Percentiles rank a stretch among this genome's conserved stretches.
Conservation (phyloP, 2,888 invertebrate species). For the Leptopilina drosophilae region DNA sequence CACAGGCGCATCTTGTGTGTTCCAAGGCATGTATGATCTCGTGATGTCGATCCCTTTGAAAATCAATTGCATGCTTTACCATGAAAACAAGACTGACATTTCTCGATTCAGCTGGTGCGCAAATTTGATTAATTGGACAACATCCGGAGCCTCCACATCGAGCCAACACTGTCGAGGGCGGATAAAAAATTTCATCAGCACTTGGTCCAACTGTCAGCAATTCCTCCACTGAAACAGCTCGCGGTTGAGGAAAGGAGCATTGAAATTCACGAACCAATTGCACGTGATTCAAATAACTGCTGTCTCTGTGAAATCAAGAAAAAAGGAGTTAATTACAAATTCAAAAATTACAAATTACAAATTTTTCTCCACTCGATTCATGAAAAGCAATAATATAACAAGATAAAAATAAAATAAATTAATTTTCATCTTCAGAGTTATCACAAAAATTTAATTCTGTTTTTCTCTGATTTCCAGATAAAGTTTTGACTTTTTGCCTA, state of each 20-base stretch:
- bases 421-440: no score
- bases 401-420: no score
- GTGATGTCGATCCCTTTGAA: slow-evolving; percentile 70
- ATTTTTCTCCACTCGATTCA: no score
- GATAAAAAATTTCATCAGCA: slow-evolving; percentile 71
- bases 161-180: slow-evolving; percentile 69
- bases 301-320: slow-evolving; percentile 60
- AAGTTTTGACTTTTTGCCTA: no score
- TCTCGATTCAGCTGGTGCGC: slow-evolving; percentile 66
- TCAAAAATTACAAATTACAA: no score
- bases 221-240: slow-evolving; percentile 68
- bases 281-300: slow-evolving; percentile 68
- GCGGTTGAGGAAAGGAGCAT: slow-evolving; percentile 68
- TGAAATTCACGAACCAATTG: slow-evolving; percentile 69
- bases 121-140: slow-evolving; percentile 66
- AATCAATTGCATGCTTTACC: slow-evolving; percentile 70
- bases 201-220: slow-evolving; percentile 67
- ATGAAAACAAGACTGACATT: slow-evolving; percentile 72
- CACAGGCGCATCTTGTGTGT: slow-evolving; percentile 69
- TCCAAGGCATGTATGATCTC: slow-evolving; percentile 69
- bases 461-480: no score
- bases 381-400: no score
- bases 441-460: no score
- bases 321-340: no score
- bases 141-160: slow-evolving; percentile 72